Conservation (phyloP, 2,797 vertebrate genomes). For the Carduelis carduelis region DNA sequence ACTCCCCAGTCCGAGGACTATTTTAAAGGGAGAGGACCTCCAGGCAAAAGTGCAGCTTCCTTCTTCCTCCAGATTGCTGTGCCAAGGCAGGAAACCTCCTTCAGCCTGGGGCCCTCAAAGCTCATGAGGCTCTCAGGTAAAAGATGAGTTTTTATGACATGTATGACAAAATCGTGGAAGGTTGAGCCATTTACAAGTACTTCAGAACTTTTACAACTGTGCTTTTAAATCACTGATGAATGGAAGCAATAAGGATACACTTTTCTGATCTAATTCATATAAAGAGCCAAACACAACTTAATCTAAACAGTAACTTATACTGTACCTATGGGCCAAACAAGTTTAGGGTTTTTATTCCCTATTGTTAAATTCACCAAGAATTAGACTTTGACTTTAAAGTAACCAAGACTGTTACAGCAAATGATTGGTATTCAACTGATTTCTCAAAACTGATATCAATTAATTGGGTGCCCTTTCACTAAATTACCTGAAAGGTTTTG, state of each 20-base stretch:
- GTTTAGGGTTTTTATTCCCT: neutral
- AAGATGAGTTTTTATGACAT: rapidly evolving
- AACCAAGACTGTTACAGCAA: neutral
- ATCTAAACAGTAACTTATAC: neutral
- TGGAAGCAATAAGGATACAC: neutral
- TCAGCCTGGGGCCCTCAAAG: neutral
- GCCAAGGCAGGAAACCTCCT: neutral
- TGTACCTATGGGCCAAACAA: neutral
- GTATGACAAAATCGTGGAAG: neutral
- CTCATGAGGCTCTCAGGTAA: neutral
- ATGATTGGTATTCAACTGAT: neutral
- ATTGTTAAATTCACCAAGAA: neutral
- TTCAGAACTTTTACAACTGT: neutral
- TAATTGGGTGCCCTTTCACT: neutral
- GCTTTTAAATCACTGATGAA: neutral
- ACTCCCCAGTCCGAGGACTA: neutral
- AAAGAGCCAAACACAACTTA: neutral
- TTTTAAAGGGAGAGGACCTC: neutral
- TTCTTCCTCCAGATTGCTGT: neutral
- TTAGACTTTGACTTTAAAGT: neutral
- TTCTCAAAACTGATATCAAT: neutral
- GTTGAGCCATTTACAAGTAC: neutral
- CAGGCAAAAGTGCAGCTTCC: neutral
- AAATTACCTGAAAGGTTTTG: neutral
- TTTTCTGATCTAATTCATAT: neutral